A percentile compares a stretch with the other conserved stretches of the same genome.
phyloP scores from a whole-genome alignment of 1,140 invertebrate species.

The Portunus trituberculatus region DNA sequence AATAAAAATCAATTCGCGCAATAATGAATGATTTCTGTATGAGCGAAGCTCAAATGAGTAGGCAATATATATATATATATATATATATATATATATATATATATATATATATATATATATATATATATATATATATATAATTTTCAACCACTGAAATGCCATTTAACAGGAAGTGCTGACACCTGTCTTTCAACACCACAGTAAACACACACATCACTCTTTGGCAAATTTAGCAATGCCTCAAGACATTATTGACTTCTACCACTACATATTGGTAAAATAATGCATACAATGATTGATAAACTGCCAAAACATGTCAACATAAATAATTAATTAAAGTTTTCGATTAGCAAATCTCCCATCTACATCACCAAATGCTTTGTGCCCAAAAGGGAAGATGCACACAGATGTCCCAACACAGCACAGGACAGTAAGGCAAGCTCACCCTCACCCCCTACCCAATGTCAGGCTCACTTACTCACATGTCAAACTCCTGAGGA shows the following conservation, averaged over 20 bases:
- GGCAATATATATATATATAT: constrained; percentile 24
- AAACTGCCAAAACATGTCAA: constrained; percentile 1
- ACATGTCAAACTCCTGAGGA: not conserved
- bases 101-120: constrained; percentile 26
- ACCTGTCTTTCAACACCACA: constrained; percentile 11
- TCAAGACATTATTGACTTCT: not conserved
- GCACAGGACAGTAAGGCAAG: constrained; percentile 10
- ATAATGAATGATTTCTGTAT: constrained; percentile 2
- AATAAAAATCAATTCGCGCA: not conserved
- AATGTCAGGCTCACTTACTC: not conserved
- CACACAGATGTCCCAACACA: constrained; percentile 8
- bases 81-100: constrained; percentile 26
- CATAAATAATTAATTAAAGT: not conserved
- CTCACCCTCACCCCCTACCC: not conserved
- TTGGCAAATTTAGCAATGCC: constrained; percentile 22
- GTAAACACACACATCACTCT: constrained; percentile 2
- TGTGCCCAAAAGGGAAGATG: not conserved
- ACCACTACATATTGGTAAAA: constrained; percentile 21
- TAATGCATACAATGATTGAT: constrained; percentile 9
- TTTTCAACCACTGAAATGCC: not conserved
- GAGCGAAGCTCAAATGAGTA: not conserved
- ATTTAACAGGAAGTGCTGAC: not conserved
- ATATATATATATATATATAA: constrained; percentile 26
- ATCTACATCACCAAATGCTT: not conserved
- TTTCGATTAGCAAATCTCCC: not conserved